phyloP scores from a whole-genome alignment of 2,797 vertebrate genomes.

The Pseudotriccus pelzelni region DNA sequence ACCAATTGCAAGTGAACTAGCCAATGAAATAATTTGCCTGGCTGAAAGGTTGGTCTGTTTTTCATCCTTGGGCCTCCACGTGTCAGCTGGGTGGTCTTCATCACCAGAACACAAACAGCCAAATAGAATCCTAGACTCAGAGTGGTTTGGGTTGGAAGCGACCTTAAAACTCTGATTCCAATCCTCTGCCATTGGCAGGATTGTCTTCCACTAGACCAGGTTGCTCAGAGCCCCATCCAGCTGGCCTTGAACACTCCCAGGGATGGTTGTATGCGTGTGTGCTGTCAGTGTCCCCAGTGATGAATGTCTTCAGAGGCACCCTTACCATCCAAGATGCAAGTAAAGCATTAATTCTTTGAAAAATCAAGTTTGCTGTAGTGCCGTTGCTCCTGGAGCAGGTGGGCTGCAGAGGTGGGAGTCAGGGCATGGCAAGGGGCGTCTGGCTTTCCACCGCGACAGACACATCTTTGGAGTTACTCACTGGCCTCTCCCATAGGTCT shows the following conservation, averaged over 20 bases:
- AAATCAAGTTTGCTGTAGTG: not conserved
- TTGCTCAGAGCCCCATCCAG: not conserved
- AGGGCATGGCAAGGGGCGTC: not conserved
- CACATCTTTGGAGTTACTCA: not conserved
- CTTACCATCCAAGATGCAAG: not conserved
- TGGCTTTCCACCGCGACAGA: not conserved
- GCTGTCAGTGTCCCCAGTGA: not conserved
- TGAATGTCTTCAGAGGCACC: not conserved
- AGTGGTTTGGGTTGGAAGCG: not conserved
- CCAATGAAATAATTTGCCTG: not conserved
- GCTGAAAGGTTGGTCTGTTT: not conserved
- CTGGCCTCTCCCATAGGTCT: not conserved
- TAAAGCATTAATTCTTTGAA: conserved; percentile 1
- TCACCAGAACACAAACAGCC: not conserved
- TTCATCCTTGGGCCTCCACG: not conserved
- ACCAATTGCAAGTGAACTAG: not conserved
- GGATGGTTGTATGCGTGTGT: fast-evolving
- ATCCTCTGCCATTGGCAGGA: not conserved
- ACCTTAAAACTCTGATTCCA: not conserved
- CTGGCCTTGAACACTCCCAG: not conserved
- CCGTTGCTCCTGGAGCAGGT: not conserved
- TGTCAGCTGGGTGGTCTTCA: not conserved
- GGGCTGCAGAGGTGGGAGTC: not conserved
- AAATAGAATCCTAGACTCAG: not conserved
- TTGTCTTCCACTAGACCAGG: not conserved